Base-by-base conservation (phyloP, 2,888 invertebrate species). In the Cephus spinipes region DNA sequence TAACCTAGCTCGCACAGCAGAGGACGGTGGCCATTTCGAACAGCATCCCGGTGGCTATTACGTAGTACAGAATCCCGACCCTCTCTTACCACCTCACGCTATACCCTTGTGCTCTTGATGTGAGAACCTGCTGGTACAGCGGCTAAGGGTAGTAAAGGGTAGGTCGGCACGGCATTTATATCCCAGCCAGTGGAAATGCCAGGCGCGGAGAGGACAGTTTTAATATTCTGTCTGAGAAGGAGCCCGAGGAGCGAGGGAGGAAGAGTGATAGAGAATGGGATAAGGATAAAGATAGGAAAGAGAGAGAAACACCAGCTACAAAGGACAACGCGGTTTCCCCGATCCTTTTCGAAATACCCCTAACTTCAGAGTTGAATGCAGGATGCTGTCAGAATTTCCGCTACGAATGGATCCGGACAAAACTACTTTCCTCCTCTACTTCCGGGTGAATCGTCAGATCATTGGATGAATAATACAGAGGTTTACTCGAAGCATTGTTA, bases 1-100 rank as follows among this genome's bases (percentile, higher is more conserved):
- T 88, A 88, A 87, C 85, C 84, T 80, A 82, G 82, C 81, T 83
- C 82, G 81, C 79, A 79, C 82, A 74, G 68, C 76, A 82, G 81
- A 81, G 81, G 73, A 35, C 32, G 82, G 80, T 83, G 79, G 84
- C 85, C 84, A 85, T 87, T 85, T 84, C 69, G n/a, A 69, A 30
- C 69, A 23, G 69, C 40, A 40, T 81, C 82, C 81, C 81, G 83
- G 82, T 82, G 81, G 82, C 86, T 83, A 86, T 85, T 85, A 84
- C 80, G 40, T 40, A 40, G 15, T 40, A 40, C 40, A 40, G 40
- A 86, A 83, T 85, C 84, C 79, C 83, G 80, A 77, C 77, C 76
- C 73, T 69, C 30, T 69, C 69, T 12, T 6, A 1, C 40, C 15
- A 15, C 15, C 6, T 40, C 40, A 40, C 15, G 40, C 40, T 40